phyloP scores from a whole-genome alignment of 35 echinoderm and acorn worm genomes.

The Lytechinus pictus region DNA sequence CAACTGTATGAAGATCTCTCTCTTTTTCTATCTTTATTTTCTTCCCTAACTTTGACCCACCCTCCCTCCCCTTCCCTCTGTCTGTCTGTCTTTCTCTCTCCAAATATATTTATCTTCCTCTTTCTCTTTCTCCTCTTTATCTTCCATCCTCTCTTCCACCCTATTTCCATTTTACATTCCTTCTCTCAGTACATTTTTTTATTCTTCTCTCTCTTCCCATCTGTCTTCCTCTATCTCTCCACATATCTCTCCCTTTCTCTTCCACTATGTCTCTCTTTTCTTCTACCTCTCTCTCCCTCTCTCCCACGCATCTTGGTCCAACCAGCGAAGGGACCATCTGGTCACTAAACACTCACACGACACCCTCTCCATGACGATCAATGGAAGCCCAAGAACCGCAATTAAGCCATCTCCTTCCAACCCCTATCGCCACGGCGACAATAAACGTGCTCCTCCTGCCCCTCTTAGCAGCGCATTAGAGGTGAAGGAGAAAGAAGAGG shows the following conservation, averaged over 20 bases:
- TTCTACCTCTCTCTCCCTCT: too few species aligned
- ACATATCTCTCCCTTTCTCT: background rate
- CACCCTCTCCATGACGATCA: constrained; percentile 23
- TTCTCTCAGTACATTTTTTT: background rate
- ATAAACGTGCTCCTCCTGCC: background rate
- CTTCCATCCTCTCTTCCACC: too few species aligned
- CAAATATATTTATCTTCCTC: too few species aligned
- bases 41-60: too few species aligned
- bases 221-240: background rate
- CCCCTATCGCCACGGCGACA: constrained; percentile 4
- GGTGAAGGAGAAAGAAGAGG: constrained; percentile 6
- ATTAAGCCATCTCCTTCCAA: constrained; percentile 11
- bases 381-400: constrained; percentile 6
- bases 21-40: too few species aligned
- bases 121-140: too few species aligned
- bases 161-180: background rate
- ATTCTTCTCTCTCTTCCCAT: background rate
- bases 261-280: background rate
- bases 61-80: too few species aligned
- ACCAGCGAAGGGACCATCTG: constrained; percentile 22
- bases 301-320: background rate
- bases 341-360: constrained; percentile 26
- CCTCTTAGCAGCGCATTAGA: background rate
- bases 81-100: too few species aligned
- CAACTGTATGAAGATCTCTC: too few species aligned